phyloP scores from a whole-genome alignment of 2,113 vertebrate genomes.

The Microcebus ravelobensis region DNA sequence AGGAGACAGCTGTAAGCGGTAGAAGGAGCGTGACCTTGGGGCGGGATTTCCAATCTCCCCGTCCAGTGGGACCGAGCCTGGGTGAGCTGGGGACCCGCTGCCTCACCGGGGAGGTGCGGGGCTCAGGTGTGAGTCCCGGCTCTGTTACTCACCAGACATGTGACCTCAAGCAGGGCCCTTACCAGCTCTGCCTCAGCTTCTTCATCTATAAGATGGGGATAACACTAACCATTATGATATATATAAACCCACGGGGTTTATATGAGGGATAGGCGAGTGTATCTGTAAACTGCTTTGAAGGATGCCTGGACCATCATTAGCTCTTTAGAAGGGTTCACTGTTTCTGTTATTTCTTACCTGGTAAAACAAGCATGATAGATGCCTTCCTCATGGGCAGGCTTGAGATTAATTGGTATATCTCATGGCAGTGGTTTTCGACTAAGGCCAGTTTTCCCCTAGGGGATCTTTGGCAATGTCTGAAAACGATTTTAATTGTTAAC shows the following conservation, averaged over 20 bases:
- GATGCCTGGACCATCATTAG: not conserved
- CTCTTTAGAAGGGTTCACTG: not conserved
- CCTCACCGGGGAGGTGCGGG: accelerated
- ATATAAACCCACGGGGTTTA: not conserved
- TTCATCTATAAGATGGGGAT: not conserved
- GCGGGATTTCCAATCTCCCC: not conserved
- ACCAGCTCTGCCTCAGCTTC: not conserved
- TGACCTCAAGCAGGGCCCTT: not conserved
- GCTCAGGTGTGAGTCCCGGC: not conserved
- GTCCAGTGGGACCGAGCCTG: accelerated
- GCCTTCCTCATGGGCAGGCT: not conserved
- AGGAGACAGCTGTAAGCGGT: not conserved
- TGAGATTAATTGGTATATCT: not conserved
- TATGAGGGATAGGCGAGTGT: not conserved
- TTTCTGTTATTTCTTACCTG: not conserved
- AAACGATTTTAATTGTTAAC: not conserved
- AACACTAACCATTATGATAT: not conserved
- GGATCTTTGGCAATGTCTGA: not conserved
- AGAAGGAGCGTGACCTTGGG: not conserved
- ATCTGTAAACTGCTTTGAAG: not conserved
- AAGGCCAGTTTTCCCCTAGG: not conserved
- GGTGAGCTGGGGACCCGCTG: not conserved
- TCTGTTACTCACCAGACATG: not conserved
- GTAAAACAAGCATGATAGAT: not conserved
- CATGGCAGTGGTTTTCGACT: not conserved